Evolutionary conservation across 2,797 vertebrate species (phyloP).

Genomic region (Acipenser oxyrinchus): DNA sequence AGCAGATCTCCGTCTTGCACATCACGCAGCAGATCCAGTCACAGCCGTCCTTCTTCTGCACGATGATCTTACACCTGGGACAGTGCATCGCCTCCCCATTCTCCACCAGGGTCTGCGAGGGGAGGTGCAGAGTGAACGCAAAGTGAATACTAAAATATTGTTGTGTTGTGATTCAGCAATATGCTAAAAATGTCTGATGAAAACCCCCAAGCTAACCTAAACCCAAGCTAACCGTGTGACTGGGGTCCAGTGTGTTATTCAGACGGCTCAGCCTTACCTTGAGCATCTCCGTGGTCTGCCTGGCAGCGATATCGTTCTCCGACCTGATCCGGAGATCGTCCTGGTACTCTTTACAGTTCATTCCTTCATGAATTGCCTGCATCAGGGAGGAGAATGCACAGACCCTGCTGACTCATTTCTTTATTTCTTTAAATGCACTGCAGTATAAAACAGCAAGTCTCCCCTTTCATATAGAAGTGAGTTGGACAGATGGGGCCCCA

Average conservation of each 20-base stretch:
- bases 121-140: background rate
- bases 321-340: conserved; percentile 69
- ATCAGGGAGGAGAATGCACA: too few relatives aligned
- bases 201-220: background rate
- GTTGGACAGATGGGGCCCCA: background rate
- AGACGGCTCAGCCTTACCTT: conserved; percentile 44
- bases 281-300: conserved; percentile 67
- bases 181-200: too few relatives aligned
- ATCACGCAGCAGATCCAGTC: conserved; percentile 90
- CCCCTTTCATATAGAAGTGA: too few relatives aligned
- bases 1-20: conserved; percentile 90
- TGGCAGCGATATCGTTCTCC: conserved; percentile 66
- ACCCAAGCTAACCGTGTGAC: background rate
- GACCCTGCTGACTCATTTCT: too few relatives aligned
- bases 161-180: background rate
- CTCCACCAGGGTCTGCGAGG: conserved; percentile 61
- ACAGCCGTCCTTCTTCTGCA: conserved; percentile 92
- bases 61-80: conserved; percentile 71
- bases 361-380: conserved; percentile 71
- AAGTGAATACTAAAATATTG: background rate
- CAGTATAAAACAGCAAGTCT: too few relatives aligned
- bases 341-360: conserved; percentile 83
- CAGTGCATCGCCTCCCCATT: conserved; percentile 84
- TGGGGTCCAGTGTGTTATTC: background rate
- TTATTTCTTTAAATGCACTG: too few relatives aligned